These are phyloP conservation scores for Athripsodes cinereus DNA, from an alignment of 2,888 invertebrate genomes.

Conservation along the genomic window DNA sequence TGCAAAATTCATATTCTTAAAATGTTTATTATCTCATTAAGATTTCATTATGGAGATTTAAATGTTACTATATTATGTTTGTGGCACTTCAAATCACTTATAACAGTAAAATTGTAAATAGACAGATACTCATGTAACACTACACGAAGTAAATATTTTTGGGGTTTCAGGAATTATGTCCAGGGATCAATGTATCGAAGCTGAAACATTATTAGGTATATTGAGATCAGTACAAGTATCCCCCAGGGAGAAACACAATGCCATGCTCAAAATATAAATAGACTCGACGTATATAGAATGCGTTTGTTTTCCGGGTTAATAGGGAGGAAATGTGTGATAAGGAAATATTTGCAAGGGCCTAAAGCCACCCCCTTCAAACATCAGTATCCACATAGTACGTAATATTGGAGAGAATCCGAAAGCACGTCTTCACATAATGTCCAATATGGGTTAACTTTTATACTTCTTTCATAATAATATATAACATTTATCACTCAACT, in stretches of 20 bases:
- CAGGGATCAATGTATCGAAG: too few relatives aligned
- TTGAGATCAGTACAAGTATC: not conserved
- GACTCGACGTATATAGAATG: conserved; percentile 24
- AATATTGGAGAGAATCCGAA: conserved; percentile 23
- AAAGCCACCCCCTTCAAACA: conserved; percentile 14
- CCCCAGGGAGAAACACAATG: conserved; percentile 20
- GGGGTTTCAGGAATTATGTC: too few relatives aligned
- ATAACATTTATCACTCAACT: conserved; percentile 4
- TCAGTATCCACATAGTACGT: not conserved
- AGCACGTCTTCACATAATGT: conserved; percentile 23
- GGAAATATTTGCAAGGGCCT: conserved; percentile 27
- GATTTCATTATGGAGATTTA: too few relatives aligned
- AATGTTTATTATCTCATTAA: too few relatives aligned
- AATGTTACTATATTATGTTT: too few relatives aligned
- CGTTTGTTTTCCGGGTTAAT: conserved; percentile 28
- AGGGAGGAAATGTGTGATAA: conserved; percentile 28
- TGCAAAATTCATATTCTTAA: too few relatives aligned
- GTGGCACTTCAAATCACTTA: too few relatives aligned
- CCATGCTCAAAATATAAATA: conserved; percentile 27
- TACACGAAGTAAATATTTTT: too few relatives aligned
- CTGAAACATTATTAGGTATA: too few relatives aligned
- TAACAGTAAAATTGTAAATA: too few relatives aligned
- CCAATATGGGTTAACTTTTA: conserved; percentile 16
- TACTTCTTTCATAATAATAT: conserved; percentile 8
- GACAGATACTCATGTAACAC: too few relatives aligned